These are phyloP conservation scores for Zaprionus tsacasi DNA, from an alignment of 1,140 invertebrate genomes.

Conservation along the genomic window DNA sequence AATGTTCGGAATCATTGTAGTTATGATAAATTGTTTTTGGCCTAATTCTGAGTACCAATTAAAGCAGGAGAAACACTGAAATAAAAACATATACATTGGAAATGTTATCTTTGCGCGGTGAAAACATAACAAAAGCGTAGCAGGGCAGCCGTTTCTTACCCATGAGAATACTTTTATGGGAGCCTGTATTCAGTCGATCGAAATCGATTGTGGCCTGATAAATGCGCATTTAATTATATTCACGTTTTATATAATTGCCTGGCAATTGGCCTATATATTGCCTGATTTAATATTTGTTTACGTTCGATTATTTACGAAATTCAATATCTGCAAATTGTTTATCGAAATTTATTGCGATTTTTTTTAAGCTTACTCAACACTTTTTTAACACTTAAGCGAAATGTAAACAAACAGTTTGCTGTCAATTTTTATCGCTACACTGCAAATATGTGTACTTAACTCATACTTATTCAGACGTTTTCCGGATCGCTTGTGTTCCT, in stretches of 20 bases:
- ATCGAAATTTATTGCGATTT: slow-evolving; percentile 8
- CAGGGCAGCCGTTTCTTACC: background rate
- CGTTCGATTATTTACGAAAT: background rate
- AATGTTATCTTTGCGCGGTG: slow-evolving; percentile 30
- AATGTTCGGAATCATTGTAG: slow-evolving; percentile 60
- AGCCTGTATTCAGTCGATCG: background rate
- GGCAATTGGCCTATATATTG: background rate
- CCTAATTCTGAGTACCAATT: slow-evolving; percentile 71
- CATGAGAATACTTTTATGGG: slow-evolving; percentile 6
- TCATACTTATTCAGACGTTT: background rate
- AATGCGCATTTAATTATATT: background rate
- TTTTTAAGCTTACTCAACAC: background rate
- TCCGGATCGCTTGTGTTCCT: slow-evolving; percentile 43
- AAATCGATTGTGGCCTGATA: background rate
- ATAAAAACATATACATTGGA: slow-evolving; percentile 27
- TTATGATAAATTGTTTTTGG: slow-evolving; percentile 71
- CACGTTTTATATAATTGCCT: background rate
- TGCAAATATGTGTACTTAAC: background rate
- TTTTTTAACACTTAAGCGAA: slow-evolving; percentile 6
- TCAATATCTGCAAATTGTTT: background rate
- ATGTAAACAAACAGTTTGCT: slow-evolving; percentile 21
- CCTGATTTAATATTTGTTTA: background rate
- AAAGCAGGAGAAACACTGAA: slow-evolving; percentile 49
- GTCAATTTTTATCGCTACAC: background rate
- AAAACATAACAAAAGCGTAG: slow-evolving; percentile 7